Conservation (phyloP, 2,113 vertebrate genomes). For the Entelurus aequoreus region DNA sequence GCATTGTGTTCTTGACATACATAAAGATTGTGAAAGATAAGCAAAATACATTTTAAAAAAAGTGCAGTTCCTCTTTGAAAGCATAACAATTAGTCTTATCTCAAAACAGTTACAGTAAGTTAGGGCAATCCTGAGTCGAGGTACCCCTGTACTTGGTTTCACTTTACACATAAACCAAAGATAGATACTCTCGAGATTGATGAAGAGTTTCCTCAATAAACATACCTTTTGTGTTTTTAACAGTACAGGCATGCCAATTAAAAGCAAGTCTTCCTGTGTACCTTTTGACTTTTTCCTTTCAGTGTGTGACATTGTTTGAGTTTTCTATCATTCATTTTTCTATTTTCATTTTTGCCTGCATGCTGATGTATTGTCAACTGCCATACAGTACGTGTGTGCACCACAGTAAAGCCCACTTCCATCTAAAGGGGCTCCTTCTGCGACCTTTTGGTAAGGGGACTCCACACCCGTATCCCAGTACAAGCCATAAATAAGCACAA, state of each 20-base stretch:
- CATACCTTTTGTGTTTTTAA: neutral
- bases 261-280: neutral
- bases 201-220: neutral
- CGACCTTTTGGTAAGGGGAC: constrained; percentile 49
- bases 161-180: no score
- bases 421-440: constrained; percentile 48
- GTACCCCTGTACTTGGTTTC: no score
- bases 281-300: neutral
- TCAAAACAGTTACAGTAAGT: no score
- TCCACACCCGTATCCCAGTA: neutral
- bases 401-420: constrained; percentile 55
- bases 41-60: no score
- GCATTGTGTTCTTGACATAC: no score
- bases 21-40: no score
- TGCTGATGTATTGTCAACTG: constrained; percentile 37
- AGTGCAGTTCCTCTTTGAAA: no score
- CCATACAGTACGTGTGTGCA: constrained; percentile 5
- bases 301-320: neutral
- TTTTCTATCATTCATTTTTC: neutral
- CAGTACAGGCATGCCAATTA: neutral
- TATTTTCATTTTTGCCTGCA: constrained; percentile 1
- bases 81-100: no score
- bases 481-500: no score
- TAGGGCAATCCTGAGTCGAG: no score
- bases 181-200: no score